Evolutionary conservation across 1,140 invertebrate species (phyloP), one percentile per base, ranked within the genome.

Genomic region (Holotrichia oblita): DNA sequence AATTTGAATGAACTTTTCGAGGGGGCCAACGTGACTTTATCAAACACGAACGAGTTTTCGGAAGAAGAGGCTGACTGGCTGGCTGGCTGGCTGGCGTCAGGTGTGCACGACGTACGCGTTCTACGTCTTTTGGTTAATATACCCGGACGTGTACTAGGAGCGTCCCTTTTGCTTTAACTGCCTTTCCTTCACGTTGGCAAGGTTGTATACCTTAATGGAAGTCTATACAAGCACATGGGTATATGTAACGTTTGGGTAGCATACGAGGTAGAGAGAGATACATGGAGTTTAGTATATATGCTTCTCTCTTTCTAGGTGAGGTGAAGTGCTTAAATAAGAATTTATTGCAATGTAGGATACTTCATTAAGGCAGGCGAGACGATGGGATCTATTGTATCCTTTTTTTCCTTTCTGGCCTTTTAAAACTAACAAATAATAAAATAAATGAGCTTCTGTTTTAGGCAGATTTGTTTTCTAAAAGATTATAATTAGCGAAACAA

Each of bases 1-100:
- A 55, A 55, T 55, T 55, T 55, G 48, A 14, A 55, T 55, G 48
- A 55, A 55, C 48, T 55, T 55, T 55, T 34, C 27, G 27, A 34
- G 27, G 27, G 48, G 48, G 17, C 17, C 48, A 17, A 17, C 12
- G 48, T 17, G 48, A 55, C 48, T 55, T 55, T 55, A 55, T 55
- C 48, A 55, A 55, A 55, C 48, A 17, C 14, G 17, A 55, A 55
- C 48, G 48, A 17, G 48, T 34, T 34, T 34, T 34, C 27, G 27
- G 27, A 34, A 34, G 27, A 34, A 34, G 27, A 34, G 27, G 27
- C 27, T n/a, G n/a, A n/a, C n/a, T n/a, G n/a, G n/a, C n/a, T n/a
- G n/a, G n/a, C n/a, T 34, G 27, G 27, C 27, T 34, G 27, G 27
- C 4, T 55, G 48, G 48, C 48, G 48, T 17, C 48, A 55, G 48